Percentiles rank a stretch among this genome's conserved stretches.
Conservation (phyloP, 1,140 invertebrate genomes). For the Polypedilum pembai region DNA sequence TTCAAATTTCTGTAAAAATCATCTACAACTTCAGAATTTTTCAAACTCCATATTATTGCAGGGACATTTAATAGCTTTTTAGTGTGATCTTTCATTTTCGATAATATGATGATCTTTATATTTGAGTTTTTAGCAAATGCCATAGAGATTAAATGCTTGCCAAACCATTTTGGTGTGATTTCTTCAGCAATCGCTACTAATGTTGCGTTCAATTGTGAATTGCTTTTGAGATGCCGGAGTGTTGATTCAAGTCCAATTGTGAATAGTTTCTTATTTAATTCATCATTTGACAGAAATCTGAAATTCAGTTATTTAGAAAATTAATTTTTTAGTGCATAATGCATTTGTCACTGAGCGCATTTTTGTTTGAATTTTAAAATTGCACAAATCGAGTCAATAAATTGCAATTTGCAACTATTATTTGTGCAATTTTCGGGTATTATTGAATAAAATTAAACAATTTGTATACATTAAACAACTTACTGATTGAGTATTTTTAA, state of each 20-base stretch:
- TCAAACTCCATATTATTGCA: background rate
- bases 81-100: background rate
- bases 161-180: background rate
- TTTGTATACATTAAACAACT: background rate
- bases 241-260: background rate
- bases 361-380: too few relatives aligned
- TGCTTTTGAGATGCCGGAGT: background rate
- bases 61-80: background rate
- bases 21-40: background rate
- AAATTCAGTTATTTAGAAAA: background rate
- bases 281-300: background rate
- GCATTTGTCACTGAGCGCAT: too few relatives aligned
- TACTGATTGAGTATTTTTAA: background rate
- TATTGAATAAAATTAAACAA: too few relatives aligned
- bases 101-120: background rate
- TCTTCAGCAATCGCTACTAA: background rate
- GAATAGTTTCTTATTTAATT: background rate
- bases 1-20: background rate
- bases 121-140: background rate
- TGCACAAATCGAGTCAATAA: too few relatives aligned
- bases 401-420: too few relatives aligned
- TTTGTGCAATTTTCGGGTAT: too few relatives aligned
- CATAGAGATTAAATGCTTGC: constrained; percentile 3
- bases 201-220: background rate
- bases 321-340: too few relatives aligned